phyloP scores from a whole-genome alignment of 1,140 invertebrate genomes.

The Diabrotica undecimpunctata region DNA sequence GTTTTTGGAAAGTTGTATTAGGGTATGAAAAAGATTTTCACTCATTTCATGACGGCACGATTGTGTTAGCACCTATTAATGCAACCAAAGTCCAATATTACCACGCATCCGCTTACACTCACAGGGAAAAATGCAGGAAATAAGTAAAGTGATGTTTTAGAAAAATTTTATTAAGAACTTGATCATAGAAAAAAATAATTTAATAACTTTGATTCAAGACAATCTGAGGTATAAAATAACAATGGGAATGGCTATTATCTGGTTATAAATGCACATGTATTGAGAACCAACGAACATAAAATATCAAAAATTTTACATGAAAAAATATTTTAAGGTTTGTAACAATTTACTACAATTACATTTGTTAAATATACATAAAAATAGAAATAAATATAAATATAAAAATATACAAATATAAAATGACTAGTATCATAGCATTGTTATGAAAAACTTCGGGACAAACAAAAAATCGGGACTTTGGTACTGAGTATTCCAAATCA shows the following conservation, averaged over 20 bases:
- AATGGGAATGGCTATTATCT: conserved; percentile 9
- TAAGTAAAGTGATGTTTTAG: neutral
- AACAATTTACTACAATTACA: neutral
- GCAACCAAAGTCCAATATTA: too few relatives aligned
- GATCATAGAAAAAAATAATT: conserved; percentile 13
- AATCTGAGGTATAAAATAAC: conserved; percentile 9
- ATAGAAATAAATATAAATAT: neutral
- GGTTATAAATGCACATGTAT: conserved; percentile 6
- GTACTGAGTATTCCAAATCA: neutral
- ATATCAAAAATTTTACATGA: conserved; percentile 5
- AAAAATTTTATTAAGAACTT: neutral
- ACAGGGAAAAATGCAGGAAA: too few relatives aligned
- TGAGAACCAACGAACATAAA: neutral
- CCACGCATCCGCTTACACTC: too few relatives aligned
- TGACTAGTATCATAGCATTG: neutral
- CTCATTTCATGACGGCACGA: too few relatives aligned
- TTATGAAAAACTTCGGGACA: neutral
- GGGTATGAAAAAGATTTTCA: too few relatives aligned
- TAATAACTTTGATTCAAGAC: conserved; percentile 5
- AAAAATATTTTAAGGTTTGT: neutral
- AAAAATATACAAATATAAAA: conserved; percentile 2
- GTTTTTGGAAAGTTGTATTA: too few relatives aligned
- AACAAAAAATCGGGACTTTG: neutral
- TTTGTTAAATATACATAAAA: neutral
- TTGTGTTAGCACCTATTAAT: too few relatives aligned